A percentile compares a stretch with the other conserved stretches of the same genome.
These are phyloP conservation scores for Drosophila siamana DNA, from an alignment of 2,888 invertebrate species.

Conservation along the genomic window DNA sequence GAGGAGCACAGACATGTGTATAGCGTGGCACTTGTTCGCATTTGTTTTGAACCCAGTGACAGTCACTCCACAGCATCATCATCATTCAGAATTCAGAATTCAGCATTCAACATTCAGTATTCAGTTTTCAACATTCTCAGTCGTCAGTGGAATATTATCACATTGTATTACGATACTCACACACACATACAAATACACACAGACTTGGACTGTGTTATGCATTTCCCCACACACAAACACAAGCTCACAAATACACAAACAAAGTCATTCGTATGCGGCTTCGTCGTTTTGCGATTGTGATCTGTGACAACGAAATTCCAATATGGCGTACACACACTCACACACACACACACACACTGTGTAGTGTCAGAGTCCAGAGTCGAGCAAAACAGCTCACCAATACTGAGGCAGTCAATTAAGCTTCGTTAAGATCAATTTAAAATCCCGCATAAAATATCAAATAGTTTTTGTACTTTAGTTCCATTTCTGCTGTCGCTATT, in stretches of 20 bases:
- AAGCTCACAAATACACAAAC: conserved; percentile 4
- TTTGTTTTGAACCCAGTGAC: conserved; percentile 73
- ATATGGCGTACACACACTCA: conserved; percentile 72
- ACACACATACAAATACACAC: conserved; percentile 10
- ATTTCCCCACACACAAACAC: conserved; percentile 8
- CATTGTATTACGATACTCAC: conserved; percentile 72
- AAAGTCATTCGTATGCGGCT: conserved; percentile 2
- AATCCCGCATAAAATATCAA: conserved; percentile 85
- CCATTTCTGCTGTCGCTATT: conserved; percentile 72
- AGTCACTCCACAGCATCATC: conserved; percentile 52
- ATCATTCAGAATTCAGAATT: conserved; percentile 29
- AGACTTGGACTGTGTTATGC: conserved; percentile 6
- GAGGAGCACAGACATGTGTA: conserved; percentile 2
- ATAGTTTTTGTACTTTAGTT: conserved; percentile 81
- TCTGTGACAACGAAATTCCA: conserved; percentile 76
- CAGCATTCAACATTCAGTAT: conserved; percentile 40
- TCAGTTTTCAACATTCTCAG: conserved; percentile 47
- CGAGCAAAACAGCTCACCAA: conserved; percentile 73
- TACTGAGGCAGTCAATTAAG: conserved; percentile 85
- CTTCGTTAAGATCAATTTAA: conserved; percentile 86
- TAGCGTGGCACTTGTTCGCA: conserved; percentile 55
- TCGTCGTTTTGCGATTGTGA: conserved; percentile 59
- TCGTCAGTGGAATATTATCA: conserved; percentile 64
- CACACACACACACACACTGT: conserved; percentile 18
- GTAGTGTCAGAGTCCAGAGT: conserved; percentile 70